Evolutionary conservation across 2,888 invertebrate genomes (phyloP), one percentile per base, ranked within the genome.

Genomic region (Ephialtes manifestator): DNA sequence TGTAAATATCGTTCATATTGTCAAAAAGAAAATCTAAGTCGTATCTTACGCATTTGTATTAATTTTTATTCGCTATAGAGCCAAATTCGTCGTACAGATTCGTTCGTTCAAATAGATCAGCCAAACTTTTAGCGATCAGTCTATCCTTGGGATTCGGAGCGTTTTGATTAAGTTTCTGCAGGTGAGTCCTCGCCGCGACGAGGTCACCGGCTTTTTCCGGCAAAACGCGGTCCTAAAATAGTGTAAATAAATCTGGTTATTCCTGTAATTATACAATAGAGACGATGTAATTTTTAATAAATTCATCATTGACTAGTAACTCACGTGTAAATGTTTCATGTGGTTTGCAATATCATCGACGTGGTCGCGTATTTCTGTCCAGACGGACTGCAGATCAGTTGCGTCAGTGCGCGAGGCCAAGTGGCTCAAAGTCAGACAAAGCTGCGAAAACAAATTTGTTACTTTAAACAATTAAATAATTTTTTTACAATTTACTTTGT

Each of bases 341-440:
- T 92, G 90, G 48, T 87, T 86, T 10, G 90, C 87, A 78, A 93
- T 88, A 84, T 93, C 92, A 48, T 92, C 90, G 10, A 91, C 81
- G 68, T 93, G 91, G 74, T 93, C 91, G 20, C 90, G 89, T 53
- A 93, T 90, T 82, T 93, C 92, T 3, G 83, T 60, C 92, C 92
- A 93, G 55, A 94, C 87, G 60, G 87, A 85, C 43, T 90, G 90
- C 39, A 94, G 84, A 68, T 94, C 93, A 1, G 90, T 87, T n/a
- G 89, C 74, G 63, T 91, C 87, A 2, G 93, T 93, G 51, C 87
- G 87, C 58, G 90, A 87, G 8, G 97, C 95, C 76, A 98, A 91
- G 91, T 97, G 97, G 39, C 97, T 96, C 7, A 98, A 94, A 0
- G 97, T 96, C 31, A 97, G 94, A 92, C 97, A 97, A 8, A 97